Conservation (phyloP, 2,113 vertebrate species). For the Xenopus borealis region DNA sequence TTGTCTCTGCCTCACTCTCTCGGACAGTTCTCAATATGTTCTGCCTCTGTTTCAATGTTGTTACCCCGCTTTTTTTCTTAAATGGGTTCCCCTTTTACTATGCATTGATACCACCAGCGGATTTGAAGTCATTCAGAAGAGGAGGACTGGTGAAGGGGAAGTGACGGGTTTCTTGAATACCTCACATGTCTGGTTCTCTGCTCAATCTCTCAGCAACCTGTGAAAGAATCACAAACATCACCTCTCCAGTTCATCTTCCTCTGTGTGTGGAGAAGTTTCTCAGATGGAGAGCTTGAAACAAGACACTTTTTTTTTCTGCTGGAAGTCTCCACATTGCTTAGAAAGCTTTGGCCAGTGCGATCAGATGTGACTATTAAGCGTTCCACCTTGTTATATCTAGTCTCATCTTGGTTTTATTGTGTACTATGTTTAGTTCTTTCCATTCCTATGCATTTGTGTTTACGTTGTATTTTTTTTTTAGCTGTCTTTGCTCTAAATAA, state of each 20-base stretch:
- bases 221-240: conserved; percentile 25
- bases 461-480: conserved; percentile 55
- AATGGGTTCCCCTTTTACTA: conserved; percentile 29
- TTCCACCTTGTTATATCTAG: conserved; percentile 31
- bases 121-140: conserved; percentile 30
- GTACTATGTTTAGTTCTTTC: conserved; percentile 43
- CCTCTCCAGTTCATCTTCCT: neutral
- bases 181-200: conserved; percentile 33
- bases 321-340: conserved; percentile 50
- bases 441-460: conserved; percentile 44
- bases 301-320: conserved; percentile 33
- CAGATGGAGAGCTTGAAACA: conserved; percentile 7
- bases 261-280: conserved; percentile 11
- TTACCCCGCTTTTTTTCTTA: neutral
- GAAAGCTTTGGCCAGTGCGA: conserved; percentile 54
- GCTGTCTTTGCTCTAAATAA: conserved; percentile 44
- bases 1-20: conserved; percentile 26
- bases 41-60: conserved; percentile 19
- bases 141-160: conserved; percentile 35
- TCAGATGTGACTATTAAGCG: conserved; percentile 19
- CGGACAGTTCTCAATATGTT: conserved; percentile 9
- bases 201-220: conserved; percentile 21
- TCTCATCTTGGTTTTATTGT: conserved; percentile 37
- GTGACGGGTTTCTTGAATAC: conserved; percentile 27
- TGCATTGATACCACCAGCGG: conserved; percentile 41